These are phyloP conservation scores for Ianthella basta DNA, from an alignment of 37 sponge, comb jelly and placozoan genomes.

Conservation along the genomic window DNA sequence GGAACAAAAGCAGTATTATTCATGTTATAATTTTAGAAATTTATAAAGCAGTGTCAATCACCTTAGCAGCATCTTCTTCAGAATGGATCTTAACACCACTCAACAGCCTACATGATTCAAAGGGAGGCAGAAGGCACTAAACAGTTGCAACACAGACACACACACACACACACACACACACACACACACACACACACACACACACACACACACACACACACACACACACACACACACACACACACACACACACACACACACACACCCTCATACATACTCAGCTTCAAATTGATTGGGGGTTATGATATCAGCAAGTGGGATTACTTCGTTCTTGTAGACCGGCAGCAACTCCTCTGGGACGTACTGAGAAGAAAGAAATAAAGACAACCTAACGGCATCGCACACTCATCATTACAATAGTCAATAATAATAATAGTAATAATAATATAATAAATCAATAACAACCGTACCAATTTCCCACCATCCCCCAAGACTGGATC, in stretches of 20 bases:
- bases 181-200: neutral
- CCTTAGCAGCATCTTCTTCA: constrained; percentile 84
- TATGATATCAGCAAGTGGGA: constrained; percentile 87
- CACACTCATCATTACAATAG: neutral
- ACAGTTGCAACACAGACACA: neutral
- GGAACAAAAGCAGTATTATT: no score
- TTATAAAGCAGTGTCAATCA: no score
- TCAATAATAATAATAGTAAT: neutral
- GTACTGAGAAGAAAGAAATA: constrained; percentile 62
- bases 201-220: neutral
- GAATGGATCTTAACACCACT: constrained; percentile 65
- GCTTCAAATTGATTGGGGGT: constrained; percentile 98
- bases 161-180: neutral
- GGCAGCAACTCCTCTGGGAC: constrained; percentile 83
- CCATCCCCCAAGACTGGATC: constrained; percentile 99
- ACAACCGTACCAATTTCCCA: constrained; percentile 74
- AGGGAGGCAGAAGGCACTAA: neutral
- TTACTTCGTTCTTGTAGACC: constrained; percentile 76
- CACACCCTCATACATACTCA: constrained; percentile 58
- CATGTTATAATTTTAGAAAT: no score
- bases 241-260: neutral
- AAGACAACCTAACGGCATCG: neutral
- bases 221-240: neutral
- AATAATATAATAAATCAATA: neutral
- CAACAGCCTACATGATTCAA: constrained; percentile 45